Percentiles rank a stretch among this genome's conserved stretches.
These are phyloP conservation scores for Chondrosia reniformis DNA, from an alignment of 37 sponge, comb jelly and placozoan species.

Conservation along the genomic window DNA sequence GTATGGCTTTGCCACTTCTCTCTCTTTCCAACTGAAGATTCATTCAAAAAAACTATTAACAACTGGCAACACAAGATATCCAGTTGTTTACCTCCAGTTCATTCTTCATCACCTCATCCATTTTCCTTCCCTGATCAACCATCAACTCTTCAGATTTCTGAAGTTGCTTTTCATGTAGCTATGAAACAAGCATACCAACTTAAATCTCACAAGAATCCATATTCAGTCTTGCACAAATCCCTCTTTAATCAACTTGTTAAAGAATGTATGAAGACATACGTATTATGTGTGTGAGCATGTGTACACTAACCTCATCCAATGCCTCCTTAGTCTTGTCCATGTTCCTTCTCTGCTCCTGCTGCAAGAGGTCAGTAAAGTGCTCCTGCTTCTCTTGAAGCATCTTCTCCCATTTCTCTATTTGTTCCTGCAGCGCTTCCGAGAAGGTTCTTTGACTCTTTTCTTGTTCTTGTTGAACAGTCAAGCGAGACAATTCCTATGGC, in stretches of 20 bases:
- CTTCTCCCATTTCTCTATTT: slow-evolving; percentile 56
- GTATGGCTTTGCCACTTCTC: slow-evolving; percentile 6
- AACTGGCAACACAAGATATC: neutral
- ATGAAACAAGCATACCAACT: too few relatives aligned
- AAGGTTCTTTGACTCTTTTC: slow-evolving; percentile 55
- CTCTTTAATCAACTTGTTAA: neutral
- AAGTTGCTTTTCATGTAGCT: neutral
- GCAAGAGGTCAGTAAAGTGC: slow-evolving; percentile 32
- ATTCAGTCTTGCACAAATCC: too few relatives aligned
- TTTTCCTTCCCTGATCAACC: slow-evolving; percentile 14
- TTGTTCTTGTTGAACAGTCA: slow-evolving; percentile 53
- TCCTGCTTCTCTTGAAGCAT: slow-evolving; percentile 52
- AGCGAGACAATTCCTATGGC: slow-evolving; percentile 45
- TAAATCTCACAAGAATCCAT: too few relatives aligned
- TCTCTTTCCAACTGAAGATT: slow-evolving; percentile 4
- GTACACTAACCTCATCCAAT: slow-evolving; percentile 20
- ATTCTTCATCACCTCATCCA: slow-evolving; percentile 31
- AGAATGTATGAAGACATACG: neutral
- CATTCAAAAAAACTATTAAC: neutral
- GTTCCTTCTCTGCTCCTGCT: slow-evolving; percentile 44
- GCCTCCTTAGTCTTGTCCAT: slow-evolving; percentile 37
- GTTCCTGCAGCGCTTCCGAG: slow-evolving; percentile 43
- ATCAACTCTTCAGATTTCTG: slow-evolving; percentile 25
- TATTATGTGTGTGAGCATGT: neutral
- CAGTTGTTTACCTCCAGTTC: slow-evolving; percentile 45